Evolutionary conservation across 2,797 vertebrate species (phyloP).

Genomic region (Trachops cirrhosus): DNA sequence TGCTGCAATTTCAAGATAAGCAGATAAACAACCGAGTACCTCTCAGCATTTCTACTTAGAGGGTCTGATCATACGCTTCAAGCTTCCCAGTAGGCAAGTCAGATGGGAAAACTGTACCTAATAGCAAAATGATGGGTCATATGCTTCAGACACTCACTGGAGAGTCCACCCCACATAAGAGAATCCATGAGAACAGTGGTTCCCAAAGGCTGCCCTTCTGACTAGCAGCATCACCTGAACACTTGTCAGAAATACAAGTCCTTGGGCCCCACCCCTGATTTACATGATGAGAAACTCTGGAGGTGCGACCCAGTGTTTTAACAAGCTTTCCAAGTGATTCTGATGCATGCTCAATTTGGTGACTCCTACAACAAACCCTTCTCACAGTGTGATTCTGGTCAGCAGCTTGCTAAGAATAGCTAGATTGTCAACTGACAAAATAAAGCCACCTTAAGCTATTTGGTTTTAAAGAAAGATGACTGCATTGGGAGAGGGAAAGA

Average conservation of each 20-base stretch:
- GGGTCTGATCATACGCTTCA: neutral
- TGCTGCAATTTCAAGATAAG: neutral
- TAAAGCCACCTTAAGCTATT: neutral
- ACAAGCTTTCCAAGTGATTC: neutral
- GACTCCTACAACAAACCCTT: neutral
- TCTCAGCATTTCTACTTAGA: neutral
- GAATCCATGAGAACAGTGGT: neutral
- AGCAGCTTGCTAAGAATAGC: neutral
- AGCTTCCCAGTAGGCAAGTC: neutral
- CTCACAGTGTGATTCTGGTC: neutral
- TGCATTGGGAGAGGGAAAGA: neutral
- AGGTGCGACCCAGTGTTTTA: neutral
- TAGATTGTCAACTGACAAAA: neutral
- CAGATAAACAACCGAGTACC: neutral
- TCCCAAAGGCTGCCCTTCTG: neutral
- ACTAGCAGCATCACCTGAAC: neutral
- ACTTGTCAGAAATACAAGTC: neutral
- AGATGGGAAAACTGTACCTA: neutral
- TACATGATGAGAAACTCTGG: neutral
- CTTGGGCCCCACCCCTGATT: neutral
- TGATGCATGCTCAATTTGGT: neutral
- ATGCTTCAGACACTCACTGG: neutral
- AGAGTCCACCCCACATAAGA: neutral
- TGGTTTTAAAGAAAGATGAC: constrained; percentile 5
- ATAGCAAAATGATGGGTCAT: neutral